phyloP scores from a whole-genome alignment of 1,140 invertebrate species.

The Penaeus japonicus region DNA sequence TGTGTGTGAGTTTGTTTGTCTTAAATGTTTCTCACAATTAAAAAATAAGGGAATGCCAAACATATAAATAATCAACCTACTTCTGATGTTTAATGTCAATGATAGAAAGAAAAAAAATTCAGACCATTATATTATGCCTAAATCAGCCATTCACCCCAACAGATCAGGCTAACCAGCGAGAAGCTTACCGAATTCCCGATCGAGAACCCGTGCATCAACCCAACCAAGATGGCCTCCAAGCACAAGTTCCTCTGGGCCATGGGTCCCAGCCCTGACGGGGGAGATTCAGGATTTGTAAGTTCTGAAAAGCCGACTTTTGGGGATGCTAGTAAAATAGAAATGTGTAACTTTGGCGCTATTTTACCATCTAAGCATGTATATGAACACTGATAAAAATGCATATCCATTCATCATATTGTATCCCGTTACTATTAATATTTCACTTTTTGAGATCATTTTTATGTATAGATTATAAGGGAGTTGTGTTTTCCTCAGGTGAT shows the following conservation, averaged over 20 bases:
- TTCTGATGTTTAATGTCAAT: neutral
- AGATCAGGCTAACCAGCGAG: conserved; percentile 33
- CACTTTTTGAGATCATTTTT: neutral
- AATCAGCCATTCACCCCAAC: neutral
- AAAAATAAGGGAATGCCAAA: too few species aligned
- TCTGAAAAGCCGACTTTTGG: neutral
- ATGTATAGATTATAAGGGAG: neutral
- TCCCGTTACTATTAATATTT: neutral
- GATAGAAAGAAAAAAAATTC: neutral
- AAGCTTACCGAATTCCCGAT: conserved; percentile 6
- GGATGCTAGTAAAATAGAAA: neutral
- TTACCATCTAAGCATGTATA: too few species aligned
- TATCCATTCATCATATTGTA: neutral
- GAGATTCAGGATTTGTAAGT: conserved; percentile 41
- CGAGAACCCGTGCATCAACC: conserved; percentile 48
- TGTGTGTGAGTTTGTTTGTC: too few species aligned
- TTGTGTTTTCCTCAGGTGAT: neutral
- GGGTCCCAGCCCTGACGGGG: conserved; percentile 27
- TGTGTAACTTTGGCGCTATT: neutral
- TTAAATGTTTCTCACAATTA: too few species aligned
- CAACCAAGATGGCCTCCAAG: neutral
- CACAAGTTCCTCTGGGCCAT: conserved; percentile 39
- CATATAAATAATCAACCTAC: too few species aligned
- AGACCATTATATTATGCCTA: neutral
- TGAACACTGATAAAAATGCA: too few species aligned